These are phyloP conservation scores for Cyrtorhinus lividipennis DNA, from an alignment of 1,140 invertebrate species.

Conservation along the genomic window DNA sequence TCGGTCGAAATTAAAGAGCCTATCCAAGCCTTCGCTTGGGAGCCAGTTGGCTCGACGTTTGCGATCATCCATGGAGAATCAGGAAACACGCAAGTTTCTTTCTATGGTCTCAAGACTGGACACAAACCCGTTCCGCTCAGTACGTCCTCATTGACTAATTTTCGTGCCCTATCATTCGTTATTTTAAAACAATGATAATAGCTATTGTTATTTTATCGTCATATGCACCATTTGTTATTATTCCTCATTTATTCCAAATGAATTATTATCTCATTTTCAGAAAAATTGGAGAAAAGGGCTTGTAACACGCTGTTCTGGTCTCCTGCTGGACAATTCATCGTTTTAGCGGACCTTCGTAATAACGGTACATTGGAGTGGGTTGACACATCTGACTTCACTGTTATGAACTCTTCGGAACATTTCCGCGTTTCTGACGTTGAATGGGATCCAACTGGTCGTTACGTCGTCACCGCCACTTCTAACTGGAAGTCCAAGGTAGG, in stretches of 20 bases:
- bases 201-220: background rate
- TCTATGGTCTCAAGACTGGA: constrained; percentile 80
- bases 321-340: constrained; percentile 87
- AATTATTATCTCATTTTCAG: constrained; percentile 31
- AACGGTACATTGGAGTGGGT: constrained; percentile 88
- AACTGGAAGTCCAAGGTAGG: constrained; percentile 83
- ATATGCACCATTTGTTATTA: constrained; percentile 16
- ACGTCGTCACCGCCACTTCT: constrained; percentile 88
- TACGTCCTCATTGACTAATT: too few relatives aligned
- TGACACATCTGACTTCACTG: constrained; percentile 85
- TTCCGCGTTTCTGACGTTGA: constrained; percentile 91
- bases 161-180: too few relatives aligned
- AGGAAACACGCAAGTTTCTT: constrained; percentile 77
- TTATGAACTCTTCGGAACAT: constrained; percentile 87
- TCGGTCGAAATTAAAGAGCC: constrained; percentile 87
- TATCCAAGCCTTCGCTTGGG: constrained; percentile 96
- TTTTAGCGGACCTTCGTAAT: constrained; percentile 72
- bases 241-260: constrained; percentile 24
- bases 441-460: constrained; percentile 98
- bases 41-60: constrained; percentile 90
- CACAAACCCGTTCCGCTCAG: constrained; percentile 73
- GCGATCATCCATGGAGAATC: constrained; percentile 89
- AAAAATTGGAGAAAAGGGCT: constrained; percentile 78
- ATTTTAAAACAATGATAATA: too few relatives aligned
- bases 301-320: constrained; percentile 96